Conservation (phyloP, 35 echinoderm and acorn worm species). For the Lytechinus variegatus region DNA sequence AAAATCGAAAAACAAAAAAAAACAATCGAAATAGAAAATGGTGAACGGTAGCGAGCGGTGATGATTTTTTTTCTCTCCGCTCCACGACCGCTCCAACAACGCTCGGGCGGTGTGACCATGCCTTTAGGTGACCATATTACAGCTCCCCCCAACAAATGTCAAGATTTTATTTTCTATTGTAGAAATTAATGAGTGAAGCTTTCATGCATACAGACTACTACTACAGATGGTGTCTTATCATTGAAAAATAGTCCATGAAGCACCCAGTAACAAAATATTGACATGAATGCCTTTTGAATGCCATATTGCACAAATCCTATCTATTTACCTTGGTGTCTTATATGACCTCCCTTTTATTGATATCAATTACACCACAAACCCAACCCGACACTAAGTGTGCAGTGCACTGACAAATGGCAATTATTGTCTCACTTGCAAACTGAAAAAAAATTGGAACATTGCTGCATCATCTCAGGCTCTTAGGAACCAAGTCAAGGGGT, state of each 20-base stretch:
- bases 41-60: too few species aligned
- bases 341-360: neutral
- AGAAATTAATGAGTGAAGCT: too few species aligned
- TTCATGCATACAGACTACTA: neutral
- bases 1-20: too few species aligned
- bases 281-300: neutral
- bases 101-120: too few species aligned
- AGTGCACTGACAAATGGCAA: neutral
- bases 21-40: too few species aligned
- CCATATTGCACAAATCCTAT: neutral
- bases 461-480: neutral
- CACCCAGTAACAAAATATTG: neutral
- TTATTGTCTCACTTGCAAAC: slow-evolving; percentile 22
- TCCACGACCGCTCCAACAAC: too few species aligned
- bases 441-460: neutral
- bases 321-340: neutral
- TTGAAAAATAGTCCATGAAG: neutral
- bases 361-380: slow-evolving; percentile 35
- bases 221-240: neutral
- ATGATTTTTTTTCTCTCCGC: too few species aligned
- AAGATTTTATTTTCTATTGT: too few species aligned
- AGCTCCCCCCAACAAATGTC: too few species aligned
- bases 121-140: too few species aligned
- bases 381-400: neutral
- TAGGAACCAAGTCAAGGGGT: neutral